Base-by-base conservation (phyloP, 2,888 invertebrate genomes). In the Lepidonotus clava region DNA sequence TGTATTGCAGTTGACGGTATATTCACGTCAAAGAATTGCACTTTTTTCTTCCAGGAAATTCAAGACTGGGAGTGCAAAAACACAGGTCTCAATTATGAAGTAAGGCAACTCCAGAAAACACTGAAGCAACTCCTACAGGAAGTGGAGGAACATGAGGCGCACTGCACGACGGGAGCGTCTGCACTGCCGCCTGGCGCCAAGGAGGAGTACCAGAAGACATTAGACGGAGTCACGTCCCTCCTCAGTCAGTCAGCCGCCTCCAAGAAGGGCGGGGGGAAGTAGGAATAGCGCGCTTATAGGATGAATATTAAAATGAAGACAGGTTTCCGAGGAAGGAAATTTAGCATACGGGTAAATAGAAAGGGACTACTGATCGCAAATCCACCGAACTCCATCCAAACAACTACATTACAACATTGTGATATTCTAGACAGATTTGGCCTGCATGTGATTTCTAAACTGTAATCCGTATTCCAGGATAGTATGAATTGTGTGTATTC, bases 21-120 rank as follows among this genome's bases (percentile, higher is more conserved):
- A 51, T 51, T 51, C 51, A 51, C 14, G 21, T 21, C 11, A 51
- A 51, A 51, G 51, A 51, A 51, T 51, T 51, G 51, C 51, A 51
- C 51, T 14, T 51, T 51, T 14, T 51, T 51, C 51, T 86, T 77
- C 28, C 80, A 86, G 86, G 86, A 86, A 61, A 86, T 86, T 24
- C 80, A 80, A 61, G 86, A 86, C 14, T 77, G 80, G 86, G 77
- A 86, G 28, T 86, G 86, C 32, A 66, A 71, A 38, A 80, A 77
- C 56, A 86, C 86, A 36, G 36, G 77, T 5, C 56, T 80, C 0
- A 76, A 36, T 24, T 86, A 86, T 28, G 86, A 86, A 61, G 71
- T 86, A 1, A 76, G 71, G 24, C 51, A 51, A 18, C 38, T 86
- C 32, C 56, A 76, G 32, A 86, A 86, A 38, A 77, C 76, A 36